Conservation (phyloP, 2,113 vertebrate genomes). For the Camelus bactrianus region DNA sequence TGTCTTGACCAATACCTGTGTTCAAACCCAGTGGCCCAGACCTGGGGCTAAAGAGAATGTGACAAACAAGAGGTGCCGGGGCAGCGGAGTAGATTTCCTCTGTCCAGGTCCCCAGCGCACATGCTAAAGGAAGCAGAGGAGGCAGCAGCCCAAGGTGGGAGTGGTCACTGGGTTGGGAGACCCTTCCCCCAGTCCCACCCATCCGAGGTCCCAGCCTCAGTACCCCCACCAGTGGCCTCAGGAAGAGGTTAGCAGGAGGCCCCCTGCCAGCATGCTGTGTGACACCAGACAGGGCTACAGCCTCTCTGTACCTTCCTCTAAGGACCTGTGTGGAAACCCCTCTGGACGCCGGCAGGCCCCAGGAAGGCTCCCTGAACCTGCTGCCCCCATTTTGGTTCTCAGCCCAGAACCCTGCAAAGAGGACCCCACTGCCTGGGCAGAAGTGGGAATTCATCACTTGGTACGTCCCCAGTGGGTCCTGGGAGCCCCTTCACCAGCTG, state of each 20-base stretch:
- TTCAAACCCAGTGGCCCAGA: background rate
- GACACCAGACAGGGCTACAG: background rate
- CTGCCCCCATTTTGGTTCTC: background rate
- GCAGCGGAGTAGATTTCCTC: background rate
- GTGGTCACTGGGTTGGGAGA: too few relatives aligned
- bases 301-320: background rate
- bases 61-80: rapidly evolving
- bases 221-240: background rate
- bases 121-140: background rate
- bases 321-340: background rate
- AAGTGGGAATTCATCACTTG: background rate
- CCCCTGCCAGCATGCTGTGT: background rate
- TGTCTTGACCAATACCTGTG: background rate
- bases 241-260: background rate
- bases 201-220: background rate
- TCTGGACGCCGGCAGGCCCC: too few relatives aligned
- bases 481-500: background rate
- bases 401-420: background rate
- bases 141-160: background rate
- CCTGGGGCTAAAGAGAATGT: background rate
- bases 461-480: rapidly evolving
- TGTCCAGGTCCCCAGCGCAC: background rate
- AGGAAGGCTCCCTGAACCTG: background rate
- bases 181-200: background rate
- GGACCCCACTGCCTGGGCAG: background rate